phyloP scores from a whole-genome alignment of 2,113 vertebrate genomes.

The Petrocephalus zakoni region DNA sequence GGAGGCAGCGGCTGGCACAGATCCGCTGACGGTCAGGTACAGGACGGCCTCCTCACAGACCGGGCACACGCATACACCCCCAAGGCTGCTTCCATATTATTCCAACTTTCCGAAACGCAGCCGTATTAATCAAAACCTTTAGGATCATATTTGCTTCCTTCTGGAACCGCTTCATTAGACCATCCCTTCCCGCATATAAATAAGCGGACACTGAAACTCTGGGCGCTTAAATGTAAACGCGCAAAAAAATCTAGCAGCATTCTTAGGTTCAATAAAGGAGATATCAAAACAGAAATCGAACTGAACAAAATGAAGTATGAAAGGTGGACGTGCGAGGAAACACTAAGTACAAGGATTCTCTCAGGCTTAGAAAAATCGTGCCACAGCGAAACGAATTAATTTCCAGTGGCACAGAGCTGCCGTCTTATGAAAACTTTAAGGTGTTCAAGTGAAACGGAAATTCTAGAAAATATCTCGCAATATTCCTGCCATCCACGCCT shows the following conservation, averaged over 20 bases:
- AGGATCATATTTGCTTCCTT: neutral
- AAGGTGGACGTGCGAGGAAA: neutral
- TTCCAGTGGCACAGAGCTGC: neutral
- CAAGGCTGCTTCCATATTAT: neutral
- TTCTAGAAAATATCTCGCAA: neutral
- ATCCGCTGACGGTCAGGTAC: neutral
- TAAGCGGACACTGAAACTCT: neutral
- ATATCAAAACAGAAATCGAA: neutral
- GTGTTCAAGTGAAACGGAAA: neutral
- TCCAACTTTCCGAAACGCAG: neutral
- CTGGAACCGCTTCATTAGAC: neutral
- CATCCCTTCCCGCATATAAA: neutral
- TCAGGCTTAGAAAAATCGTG: neutral
- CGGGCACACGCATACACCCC: too few relatives aligned
- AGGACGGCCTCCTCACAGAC: neutral
- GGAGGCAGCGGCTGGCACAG: neutral
- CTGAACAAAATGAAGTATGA: neutral
- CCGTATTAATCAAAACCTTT: neutral
- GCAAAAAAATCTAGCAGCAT: neutral
- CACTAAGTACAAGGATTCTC: too few relatives aligned
- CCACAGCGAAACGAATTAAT: neutral
- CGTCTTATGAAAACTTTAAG: neutral
- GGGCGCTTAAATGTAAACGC: neutral
- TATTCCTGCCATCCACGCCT: neutral
- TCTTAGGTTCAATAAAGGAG: neutral